These are phyloP conservation scores for Centropus unirufus DNA, from an alignment of 2,113 vertebrate species.

Conservation along the genomic window DNA sequence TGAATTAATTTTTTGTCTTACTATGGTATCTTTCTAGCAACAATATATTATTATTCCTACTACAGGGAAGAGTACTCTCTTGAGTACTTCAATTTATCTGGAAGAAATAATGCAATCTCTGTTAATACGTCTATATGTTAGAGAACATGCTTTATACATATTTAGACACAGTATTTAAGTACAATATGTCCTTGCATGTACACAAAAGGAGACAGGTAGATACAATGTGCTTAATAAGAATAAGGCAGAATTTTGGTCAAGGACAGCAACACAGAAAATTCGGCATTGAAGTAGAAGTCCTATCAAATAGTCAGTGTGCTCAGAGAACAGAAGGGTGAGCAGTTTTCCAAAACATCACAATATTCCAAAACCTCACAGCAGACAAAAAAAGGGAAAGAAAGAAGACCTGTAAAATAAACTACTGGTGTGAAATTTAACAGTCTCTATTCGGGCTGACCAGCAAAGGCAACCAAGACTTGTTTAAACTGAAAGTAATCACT, in stretches of 20 bases:
- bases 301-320: not conserved
- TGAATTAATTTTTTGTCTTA: slow-evolving; percentile 30
- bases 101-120: not conserved
- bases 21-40: slow-evolving; percentile 21
- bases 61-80: not conserved
- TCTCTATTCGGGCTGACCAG: not conserved
- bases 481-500: not conserved
- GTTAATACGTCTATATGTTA: not conserved
- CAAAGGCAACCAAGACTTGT: not conserved
- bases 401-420: not conserved
- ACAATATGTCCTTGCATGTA: rapidly evolving
- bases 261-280: not conserved
- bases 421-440: not conserved
- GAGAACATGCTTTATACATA: not conserved
- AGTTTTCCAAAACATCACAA: not conserved
- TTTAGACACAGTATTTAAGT: not conserved
- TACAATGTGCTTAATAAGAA: not conserved
- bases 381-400: not conserved
- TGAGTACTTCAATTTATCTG: not conserved
- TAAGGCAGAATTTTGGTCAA: not conserved
- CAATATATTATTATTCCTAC: slow-evolving; percentile 29
- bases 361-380: not conserved
- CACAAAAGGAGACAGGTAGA: not conserved
- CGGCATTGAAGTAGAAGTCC: not conserved
- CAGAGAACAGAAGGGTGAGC: not conserved